phyloP scores from a whole-genome alignment of 2,113 vertebrate species.

The Epinephelus cyanopodus region DNA sequence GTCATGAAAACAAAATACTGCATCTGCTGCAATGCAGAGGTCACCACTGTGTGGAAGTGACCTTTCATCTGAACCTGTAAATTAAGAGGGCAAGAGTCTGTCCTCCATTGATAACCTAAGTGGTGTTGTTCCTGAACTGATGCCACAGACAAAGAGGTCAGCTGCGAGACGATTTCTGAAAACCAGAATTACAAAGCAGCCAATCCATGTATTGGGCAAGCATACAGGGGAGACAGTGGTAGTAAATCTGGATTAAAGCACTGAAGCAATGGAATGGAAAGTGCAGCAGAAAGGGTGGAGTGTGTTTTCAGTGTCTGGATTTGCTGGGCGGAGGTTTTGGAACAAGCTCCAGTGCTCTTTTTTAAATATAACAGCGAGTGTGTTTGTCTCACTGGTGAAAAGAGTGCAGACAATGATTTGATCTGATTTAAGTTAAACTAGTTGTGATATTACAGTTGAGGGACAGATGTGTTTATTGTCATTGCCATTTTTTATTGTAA shows the following conservation, averaged over 20 bases:
- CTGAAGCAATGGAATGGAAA: constrained; percentile 20
- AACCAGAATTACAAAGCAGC: constrained; percentile 29
- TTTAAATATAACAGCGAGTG: not conserved
- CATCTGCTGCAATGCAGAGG: not conserved
- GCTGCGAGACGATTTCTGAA: constrained; percentile 15
- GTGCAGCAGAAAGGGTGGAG: not conserved
- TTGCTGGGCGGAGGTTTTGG: not conserved
- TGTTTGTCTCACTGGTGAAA: not conserved
- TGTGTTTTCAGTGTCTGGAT: constrained; percentile 10
- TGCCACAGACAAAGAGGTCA: constrained; percentile 3
- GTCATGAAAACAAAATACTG: too few species aligned
- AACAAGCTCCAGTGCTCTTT: not conserved
- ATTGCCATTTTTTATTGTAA: not conserved
- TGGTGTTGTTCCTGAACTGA: constrained; percentile 23
- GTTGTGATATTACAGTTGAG: not conserved
- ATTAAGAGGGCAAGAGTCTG: not conserved
- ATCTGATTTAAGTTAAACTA: not conserved
- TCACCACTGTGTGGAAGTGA: not conserved
- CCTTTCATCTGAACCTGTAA: constrained; percentile 5
- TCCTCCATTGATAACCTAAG: not conserved
- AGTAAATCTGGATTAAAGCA: constrained; percentile 69
- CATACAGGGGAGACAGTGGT: constrained; percentile 28
- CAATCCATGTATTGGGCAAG: constrained; percentile 51
- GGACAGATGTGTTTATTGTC: not conserved
- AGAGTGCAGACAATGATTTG: not conserved